phyloP scores from a whole-genome alignment of 1,140 invertebrate species.

The Aphis craccivora region DNA sequence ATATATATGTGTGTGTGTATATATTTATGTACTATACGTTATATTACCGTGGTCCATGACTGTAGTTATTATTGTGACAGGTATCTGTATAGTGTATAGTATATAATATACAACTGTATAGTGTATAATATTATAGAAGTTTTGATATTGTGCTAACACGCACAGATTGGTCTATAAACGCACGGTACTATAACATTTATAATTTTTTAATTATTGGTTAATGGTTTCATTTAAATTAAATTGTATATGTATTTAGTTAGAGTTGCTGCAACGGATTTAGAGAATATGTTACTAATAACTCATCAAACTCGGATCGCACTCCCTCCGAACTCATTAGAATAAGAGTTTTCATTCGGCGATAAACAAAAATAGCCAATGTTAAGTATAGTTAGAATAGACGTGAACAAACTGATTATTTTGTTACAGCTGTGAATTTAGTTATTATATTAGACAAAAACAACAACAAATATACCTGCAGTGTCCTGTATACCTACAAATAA shows the following conservation, averaged over 20 bases:
- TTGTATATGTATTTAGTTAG: background rate
- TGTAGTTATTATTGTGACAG: background rate
- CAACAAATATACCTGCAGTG: too few relatives aligned
- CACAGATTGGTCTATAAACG: background rate
- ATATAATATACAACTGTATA: background rate
- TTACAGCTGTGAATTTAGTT: background rate
- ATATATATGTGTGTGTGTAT: too few relatives aligned
- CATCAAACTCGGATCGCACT: background rate
- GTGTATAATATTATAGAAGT: background rate
- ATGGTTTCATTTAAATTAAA: background rate
- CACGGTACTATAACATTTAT: background rate
- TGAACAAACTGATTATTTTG: background rate
- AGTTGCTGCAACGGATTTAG: background rate
- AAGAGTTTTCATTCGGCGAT: background rate
- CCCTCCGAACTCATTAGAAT: background rate
- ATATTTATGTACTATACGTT: background rate
- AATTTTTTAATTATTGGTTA: background rate
- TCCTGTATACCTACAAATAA: background rate
- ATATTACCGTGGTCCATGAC: background rate
- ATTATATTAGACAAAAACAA: background rate
- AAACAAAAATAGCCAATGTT: background rate
- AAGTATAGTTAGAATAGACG: background rate
- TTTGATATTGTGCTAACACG: background rate
- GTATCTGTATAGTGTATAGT: background rate
- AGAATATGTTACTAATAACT: background rate